These are phyloP conservation scores for Boulengerochromis microlepis DNA, from an alignment of 2,113 vertebrate species.

Conservation along the genomic window DNA sequence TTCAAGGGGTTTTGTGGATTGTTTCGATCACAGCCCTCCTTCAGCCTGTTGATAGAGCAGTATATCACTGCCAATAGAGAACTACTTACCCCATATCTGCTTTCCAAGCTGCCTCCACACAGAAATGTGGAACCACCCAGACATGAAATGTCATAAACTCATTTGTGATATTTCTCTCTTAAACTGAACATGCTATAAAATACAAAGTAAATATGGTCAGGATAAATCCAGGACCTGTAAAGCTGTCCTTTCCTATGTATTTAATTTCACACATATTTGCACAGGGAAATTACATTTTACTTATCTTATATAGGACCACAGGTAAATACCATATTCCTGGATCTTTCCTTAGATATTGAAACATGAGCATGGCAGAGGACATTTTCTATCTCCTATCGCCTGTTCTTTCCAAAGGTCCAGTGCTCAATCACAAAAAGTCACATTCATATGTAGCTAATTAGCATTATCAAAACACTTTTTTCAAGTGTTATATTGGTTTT, in stretches of 20 bases:
- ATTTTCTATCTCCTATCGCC: not conserved
- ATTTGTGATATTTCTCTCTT: constrained; percentile 49
- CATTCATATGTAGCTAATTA: not conserved
- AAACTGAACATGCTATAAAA: constrained; percentile 60
- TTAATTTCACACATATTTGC: constrained; percentile 78
- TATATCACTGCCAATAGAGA: constrained; percentile 20
- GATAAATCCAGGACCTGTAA: constrained; percentile 61
- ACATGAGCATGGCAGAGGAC: constrained; percentile 33
- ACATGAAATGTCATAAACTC: constrained; percentile 63
- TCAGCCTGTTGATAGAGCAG: constrained; percentile 20
- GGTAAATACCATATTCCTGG: constrained; percentile 59
- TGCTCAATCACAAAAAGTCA: not conserved
- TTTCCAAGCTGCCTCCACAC: not conserved
- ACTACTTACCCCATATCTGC: constrained; percentile 36
- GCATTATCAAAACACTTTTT: not conserved
- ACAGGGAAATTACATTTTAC: constrained; percentile 75
- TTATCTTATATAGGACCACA: constrained; percentile 65
- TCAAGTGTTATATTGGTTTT: not conserved
- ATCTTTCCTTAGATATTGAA: constrained; percentile 44
- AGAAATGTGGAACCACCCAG: constrained; percentile 43
- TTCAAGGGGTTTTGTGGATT: constrained; percentile 28
- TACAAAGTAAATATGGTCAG: constrained; percentile 55
- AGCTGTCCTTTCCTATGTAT: constrained; percentile 63
- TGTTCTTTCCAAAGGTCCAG: not conserved
- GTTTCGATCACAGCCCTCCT: constrained; percentile 32